phyloP scores from a whole-genome alignment of 2,113 vertebrate species.

The human region DNA sequence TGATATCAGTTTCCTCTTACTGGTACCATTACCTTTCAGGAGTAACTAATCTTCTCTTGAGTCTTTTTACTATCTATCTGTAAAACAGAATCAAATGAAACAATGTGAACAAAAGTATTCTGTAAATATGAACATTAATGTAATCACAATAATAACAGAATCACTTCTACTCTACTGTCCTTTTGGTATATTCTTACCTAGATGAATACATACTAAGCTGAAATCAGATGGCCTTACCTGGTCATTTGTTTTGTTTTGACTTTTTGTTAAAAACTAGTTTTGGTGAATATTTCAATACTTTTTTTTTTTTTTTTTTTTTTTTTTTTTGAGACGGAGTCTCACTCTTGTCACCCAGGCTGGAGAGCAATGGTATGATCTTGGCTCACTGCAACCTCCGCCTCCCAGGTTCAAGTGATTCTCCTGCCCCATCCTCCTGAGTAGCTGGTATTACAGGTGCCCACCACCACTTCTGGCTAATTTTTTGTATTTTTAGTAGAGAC shows the following conservation, averaged over 20 bases:
- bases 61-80: neutral
- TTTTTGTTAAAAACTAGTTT: neutral
- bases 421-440: too few species aligned
- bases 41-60: neutral
- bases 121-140: neutral
- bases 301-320: too few species aligned
- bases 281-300: neutral
- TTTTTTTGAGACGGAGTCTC: too few species aligned
- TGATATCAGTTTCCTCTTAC: neutral
- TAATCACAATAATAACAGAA: neutral
- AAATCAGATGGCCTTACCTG: neutral
- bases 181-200: neutral
- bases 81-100: slow-evolving; percentile 7
- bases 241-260: neutral
- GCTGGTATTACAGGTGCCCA: too few species aligned
- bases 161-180: neutral
- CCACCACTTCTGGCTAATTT: too few species aligned
- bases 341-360: too few species aligned
- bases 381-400: too few species aligned
- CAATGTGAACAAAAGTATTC: neutral
- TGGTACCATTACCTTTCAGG: neutral
- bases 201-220: neutral
- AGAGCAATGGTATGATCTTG: too few species aligned
- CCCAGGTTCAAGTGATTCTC: too few species aligned
- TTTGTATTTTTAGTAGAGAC: too few species aligned